Evolutionary conservation across 2,888 invertebrate genomes (phyloP).

Genomic region (Sinelater perroti): DNA sequence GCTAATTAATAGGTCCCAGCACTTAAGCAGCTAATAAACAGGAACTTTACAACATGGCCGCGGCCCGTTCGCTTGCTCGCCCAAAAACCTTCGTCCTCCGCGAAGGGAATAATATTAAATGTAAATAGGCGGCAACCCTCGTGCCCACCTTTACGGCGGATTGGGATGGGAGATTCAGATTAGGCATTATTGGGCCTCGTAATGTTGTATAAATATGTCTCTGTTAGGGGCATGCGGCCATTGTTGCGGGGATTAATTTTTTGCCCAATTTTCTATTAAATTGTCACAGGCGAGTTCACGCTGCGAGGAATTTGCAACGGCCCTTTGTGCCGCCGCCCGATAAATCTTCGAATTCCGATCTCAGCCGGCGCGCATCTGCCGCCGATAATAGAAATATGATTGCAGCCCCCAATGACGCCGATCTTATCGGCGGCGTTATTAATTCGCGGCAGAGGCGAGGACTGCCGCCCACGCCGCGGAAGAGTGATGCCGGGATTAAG

Average conservation of each 20-base stretch:
- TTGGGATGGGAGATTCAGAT: slow-evolving; percentile 36
- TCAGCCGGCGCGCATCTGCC: slow-evolving; percentile 22
- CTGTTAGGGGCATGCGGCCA: slow-evolving; percentile 48
- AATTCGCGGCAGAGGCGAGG: slow-evolving; percentile 40
- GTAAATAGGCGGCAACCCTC: slow-evolving; percentile 4
- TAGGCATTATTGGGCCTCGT: slow-evolving; percentile 48
- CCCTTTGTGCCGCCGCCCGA: slow-evolving; percentile 36
- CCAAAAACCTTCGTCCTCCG: too few species aligned
- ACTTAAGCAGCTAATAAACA: slow-evolving; percentile 13
- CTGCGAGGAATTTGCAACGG: slow-evolving; percentile 49
- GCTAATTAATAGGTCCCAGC: slow-evolving; percentile 12
- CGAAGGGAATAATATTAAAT: too few species aligned
- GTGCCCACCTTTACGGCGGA: slow-evolving; percentile 25
- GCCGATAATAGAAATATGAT: slow-evolving; percentile 38
- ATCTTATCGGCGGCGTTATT: slow-evolving; percentile 43
- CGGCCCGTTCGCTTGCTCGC: too few species aligned
- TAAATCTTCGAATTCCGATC: slow-evolving; percentile 35
- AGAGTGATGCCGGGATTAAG: slow-evolving; percentile 43
- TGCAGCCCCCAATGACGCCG: slow-evolving; percentile 43
- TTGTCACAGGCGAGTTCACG: slow-evolving; percentile 52
- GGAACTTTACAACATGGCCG: slow-evolving; percentile 10
- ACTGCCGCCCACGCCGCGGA: slow-evolving; percentile 41
- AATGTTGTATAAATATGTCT: slow-evolving; percentile 56
- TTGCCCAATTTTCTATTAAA: slow-evolving; percentile 54
- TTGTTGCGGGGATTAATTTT: slow-evolving; percentile 56